Base-by-base conservation (phyloP, 2,113 vertebrate genomes). In the Perca fluviatilis region DNA sequence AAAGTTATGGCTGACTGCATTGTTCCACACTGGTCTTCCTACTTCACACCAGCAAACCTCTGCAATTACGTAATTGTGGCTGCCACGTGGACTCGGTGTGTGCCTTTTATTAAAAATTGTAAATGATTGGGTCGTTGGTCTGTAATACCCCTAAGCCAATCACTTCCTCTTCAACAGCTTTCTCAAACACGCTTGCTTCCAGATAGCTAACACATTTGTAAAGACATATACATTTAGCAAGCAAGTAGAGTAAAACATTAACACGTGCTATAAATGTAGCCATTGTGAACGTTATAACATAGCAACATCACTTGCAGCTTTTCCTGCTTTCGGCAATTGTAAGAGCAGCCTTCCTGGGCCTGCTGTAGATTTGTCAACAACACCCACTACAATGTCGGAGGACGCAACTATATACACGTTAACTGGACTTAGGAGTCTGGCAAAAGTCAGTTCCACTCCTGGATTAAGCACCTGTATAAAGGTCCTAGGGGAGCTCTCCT, bases 391-490 rank as follows among this genome's bases (percentile, higher is more conserved):
- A 43, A 13, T 33, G 65, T 51, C 1, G 5, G 13, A 36, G 19
- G 54, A 30, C 3, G 9, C 9, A 49, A 27, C 18, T 50, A 68
- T 19, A 6, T 54, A 14, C 21, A 64, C 3, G 12, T 43, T 23
- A 23, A 65, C 19, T 79, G 63, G 77, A 72, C 46, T 54, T 40
- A 0, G 9, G 53, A 76, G 1, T 25, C 50, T 14, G 19, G 62
- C 63, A 77, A 46, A 68, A 64, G 30, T 79, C 63, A 81, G n/a
- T 12, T 62, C 23, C 27, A 53, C 23, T 53, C 51, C 36, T 9
- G 6, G 33, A 47, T 78, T 50, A 69, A 70, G 36, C 30, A 66
- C 25, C 46, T 73, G 73, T 21, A 47, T 50, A 54, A 58, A 67
- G 36, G 57, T 13, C 18, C 30, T 12, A 68, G 50, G 15, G 19